These are phyloP conservation scores for Heliconius himera DNA, from an alignment of 1,140 invertebrate species.

Conservation along the genomic window DNA sequence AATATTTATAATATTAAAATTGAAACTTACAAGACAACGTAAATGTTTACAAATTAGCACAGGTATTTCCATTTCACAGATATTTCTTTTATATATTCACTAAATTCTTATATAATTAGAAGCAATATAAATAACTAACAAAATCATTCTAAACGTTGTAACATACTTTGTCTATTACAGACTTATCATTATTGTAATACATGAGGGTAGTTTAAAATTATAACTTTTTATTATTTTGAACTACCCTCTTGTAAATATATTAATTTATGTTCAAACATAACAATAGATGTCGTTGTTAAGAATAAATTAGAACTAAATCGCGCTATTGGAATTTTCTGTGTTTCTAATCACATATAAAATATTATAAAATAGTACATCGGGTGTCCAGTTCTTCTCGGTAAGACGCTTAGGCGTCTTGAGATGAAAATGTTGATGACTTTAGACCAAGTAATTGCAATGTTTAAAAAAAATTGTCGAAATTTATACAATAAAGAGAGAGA, in stretches of 20 bases:
- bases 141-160: too few species aligned
- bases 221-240: neutral
- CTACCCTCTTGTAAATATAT: neutral
- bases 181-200: too few species aligned
- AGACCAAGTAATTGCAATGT: conserved; percentile 18
- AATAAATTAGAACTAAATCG: conserved; percentile 23
- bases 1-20: too few species aligned
- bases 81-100: too few species aligned
- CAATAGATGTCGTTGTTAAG: neutral
- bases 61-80: too few species aligned
- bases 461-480: conserved; percentile 39
- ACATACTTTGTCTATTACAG: too few species aligned
- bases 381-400: conserved; percentile 61
- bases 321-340: conserved; percentile 36
- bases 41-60: too few species aligned
- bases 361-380: conserved; percentile 17
- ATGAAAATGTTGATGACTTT: conserved; percentile 42
- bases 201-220: too few species aligned
- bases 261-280: neutral
- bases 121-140: too few species aligned
- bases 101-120: too few species aligned
- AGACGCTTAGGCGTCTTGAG: conserved; percentile 45
- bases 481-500: conserved; percentile 11
- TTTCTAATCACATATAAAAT: neutral
- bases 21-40: too few species aligned